phyloP scores from a whole-genome alignment of 2,797 vertebrate species.

The Buceros bicornis region DNA sequence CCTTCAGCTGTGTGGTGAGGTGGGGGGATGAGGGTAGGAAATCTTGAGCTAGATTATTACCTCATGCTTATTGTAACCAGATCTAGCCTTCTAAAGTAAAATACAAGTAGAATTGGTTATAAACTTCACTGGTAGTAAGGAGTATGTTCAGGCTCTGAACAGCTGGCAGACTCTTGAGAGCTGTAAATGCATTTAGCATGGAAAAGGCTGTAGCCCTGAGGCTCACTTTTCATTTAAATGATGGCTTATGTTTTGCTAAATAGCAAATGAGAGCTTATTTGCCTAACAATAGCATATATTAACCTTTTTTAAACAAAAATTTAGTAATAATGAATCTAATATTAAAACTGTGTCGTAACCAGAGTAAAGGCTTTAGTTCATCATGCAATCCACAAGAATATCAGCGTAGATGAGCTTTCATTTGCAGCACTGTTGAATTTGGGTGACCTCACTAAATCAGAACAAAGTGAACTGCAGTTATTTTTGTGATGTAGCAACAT shows the following conservation, averaged over 20 bases:
- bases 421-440: neutral
- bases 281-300: neutral
- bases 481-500: constrained; percentile 11
- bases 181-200: neutral
- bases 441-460: neutral
- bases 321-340: neutral
- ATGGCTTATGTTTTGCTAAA: neutral
- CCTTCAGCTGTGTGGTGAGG: neutral
- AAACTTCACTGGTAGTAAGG: neutral
- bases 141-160: neutral
- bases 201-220: neutral
- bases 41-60: neutral
- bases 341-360: neutral
- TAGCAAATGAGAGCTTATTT: neutral
- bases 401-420: neutral
- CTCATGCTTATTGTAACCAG: neutral
- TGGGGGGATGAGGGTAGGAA: neutral
- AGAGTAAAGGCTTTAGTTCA: neutral
- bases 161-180: neutral
- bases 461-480: neutral
- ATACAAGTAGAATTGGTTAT: neutral
- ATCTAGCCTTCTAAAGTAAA: neutral
- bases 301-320: neutral
- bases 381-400: neutral
- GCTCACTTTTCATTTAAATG: neutral